phyloP scores from a whole-genome alignment of 92 coral and sea anemone genomes.

The Palythoa grandis region DNA sequence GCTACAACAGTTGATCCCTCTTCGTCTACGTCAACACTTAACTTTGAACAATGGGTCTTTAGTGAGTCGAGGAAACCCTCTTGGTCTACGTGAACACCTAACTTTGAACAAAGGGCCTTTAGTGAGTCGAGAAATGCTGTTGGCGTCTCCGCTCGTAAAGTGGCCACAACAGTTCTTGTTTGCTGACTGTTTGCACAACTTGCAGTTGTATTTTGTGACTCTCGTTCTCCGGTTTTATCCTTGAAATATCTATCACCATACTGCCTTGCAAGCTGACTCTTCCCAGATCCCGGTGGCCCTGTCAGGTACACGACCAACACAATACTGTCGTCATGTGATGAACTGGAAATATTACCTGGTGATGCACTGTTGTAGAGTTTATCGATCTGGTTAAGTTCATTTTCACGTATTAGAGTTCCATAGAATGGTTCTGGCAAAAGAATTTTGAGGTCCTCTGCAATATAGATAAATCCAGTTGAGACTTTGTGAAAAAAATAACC shows the following conservation, averaged over 20 bases:
- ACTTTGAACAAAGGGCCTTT: conserved; percentile 50
- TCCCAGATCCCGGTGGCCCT: conserved; percentile 96
- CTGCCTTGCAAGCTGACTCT: conserved; percentile 83
- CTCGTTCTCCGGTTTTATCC: conserved; percentile 2
- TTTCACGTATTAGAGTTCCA: conserved; percentile 67
- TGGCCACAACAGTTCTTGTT: conserved; percentile 64
- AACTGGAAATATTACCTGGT: not conserved
- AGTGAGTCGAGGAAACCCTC: conserved; percentile 61
- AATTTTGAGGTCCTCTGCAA: conserved; percentile 47
- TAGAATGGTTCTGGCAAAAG: conserved; percentile 87
- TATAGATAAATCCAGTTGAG: not conserved
- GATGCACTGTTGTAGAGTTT: conserved; percentile 29
- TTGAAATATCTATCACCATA: conserved; percentile 65
- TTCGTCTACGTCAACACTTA: conserved; percentile 44
- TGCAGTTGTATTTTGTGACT: not conserved
- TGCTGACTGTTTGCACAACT: not conserved
- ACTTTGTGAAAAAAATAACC: not conserved
- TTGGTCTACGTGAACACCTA: conserved; percentile 44
- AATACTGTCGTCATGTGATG: conserved; percentile 21
- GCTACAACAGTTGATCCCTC: conserved; percentile 24
- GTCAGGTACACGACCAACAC: conserved; percentile 79
- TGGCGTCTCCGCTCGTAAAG: conserved; percentile 73
- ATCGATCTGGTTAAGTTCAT: conserved; percentile 61
- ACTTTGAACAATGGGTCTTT: conserved; percentile 49
- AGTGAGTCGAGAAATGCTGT: conserved; percentile 76